Percentiles rank a stretch among this genome's conserved stretches.
Evolutionary conservation across 2,113 vertebrate genomes (phyloP).

Genomic region (Sinosuthora webbiana): DNA sequence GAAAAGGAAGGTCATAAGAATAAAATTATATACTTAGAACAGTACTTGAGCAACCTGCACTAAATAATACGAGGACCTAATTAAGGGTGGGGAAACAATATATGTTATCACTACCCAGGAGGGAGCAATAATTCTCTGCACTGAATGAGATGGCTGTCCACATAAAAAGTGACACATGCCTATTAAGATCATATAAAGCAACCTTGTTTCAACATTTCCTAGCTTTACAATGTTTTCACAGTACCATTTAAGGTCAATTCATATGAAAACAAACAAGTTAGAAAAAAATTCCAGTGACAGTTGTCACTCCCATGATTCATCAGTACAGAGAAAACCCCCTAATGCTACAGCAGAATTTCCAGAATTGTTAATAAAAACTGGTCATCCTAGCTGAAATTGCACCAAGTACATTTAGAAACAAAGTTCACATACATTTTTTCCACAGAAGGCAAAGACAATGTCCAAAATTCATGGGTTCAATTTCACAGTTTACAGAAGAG

Average conservation of each 20-base stretch:
- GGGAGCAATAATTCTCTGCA: not conserved
- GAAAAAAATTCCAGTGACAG: not conserved
- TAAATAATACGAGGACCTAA: not conserved
- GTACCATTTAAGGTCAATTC: not conserved
- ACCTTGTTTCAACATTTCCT: not conserved
- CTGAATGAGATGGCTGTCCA: not conserved
- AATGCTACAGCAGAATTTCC: not conserved
- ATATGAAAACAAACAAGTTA: not conserved
- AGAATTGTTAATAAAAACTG: not conserved
- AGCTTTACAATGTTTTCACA: not conserved
- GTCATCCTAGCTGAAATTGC: not conserved
- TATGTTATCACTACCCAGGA: not conserved
- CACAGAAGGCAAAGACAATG: not conserved
- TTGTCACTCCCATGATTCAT: not conserved
- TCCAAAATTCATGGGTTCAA: not conserved
- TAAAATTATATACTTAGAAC: not conserved
- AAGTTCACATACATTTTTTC: not conserved
- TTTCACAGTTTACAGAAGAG: not conserved
- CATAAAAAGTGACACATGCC: not conserved
- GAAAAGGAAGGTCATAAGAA: not conserved
- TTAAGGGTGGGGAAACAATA: not conserved
- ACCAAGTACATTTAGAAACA: not conserved
- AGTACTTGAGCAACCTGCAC: not conserved
- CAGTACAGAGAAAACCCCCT: not conserved
- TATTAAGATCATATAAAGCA: not conserved